Evolutionary conservation across 23 tunicate genomes (phyloP).

Genomic region (Pegea sp.): DNA sequence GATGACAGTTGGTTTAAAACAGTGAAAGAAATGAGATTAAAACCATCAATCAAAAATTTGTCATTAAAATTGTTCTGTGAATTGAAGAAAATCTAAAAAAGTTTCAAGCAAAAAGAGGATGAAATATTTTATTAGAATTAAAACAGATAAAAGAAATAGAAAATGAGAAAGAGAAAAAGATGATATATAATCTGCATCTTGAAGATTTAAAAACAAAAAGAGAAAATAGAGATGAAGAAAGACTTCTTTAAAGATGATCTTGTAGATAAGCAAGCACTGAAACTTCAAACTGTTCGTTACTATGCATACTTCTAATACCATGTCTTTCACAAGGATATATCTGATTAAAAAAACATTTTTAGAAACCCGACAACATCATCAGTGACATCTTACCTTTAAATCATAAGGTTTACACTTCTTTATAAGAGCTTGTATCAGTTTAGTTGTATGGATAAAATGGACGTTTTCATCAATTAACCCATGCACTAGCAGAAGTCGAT

Average conservation of each 20-base stretch:
- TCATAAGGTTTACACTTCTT: slow-evolving; percentile 72
- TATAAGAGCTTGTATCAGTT: slow-evolving; percentile 46
- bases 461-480: slow-evolving; percentile 99
- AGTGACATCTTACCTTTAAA: background rate
- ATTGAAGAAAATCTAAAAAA: too few species aligned
- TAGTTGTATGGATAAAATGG: slow-evolving; percentile 64
- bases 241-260: slow-evolving; percentile 21
- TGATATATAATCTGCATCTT: background rate
- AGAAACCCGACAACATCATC: background rate
- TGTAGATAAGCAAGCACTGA: slow-evolving; percentile 58
- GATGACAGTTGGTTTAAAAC: too few species aligned
- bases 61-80: too few species aligned
- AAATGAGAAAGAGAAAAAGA: too few species aligned
- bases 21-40: too few species aligned
- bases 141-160: too few species aligned
- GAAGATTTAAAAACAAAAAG: too few species aligned
- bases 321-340: slow-evolving; percentile 83
- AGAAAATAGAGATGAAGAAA: slow-evolving; percentile 1
- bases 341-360: slow-evolving; percentile 6
- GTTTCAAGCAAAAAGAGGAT: too few species aligned
- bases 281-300: slow-evolving; percentile 82
- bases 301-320: slow-evolving; percentile 68
- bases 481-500: slow-evolving; percentile 78
- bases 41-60: too few species aligned
- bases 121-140: too few species aligned